Conservation (phyloP, 2,113 vertebrate species). For the Sinocyclocheilus maitianheensis region DNA sequence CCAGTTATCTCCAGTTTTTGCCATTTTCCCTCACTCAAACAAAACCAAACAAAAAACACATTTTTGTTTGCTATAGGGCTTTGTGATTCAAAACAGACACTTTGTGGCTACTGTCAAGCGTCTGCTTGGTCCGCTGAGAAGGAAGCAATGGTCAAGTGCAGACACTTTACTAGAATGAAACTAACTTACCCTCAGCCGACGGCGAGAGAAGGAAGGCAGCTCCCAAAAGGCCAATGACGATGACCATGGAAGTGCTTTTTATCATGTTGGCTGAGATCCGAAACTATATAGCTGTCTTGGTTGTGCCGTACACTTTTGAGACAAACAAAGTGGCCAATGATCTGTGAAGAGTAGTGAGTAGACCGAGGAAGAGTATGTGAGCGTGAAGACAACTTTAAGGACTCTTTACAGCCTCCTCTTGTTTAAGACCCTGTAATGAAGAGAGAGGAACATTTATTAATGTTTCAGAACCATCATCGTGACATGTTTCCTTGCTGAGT, state of each 20-base stretch:
- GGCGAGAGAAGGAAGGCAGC: conserved; percentile 34
- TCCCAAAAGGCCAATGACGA: conserved; percentile 46
- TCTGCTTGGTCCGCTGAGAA: neutral
- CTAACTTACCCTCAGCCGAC: conserved; percentile 52
- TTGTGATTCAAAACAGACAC: conserved; percentile 27
- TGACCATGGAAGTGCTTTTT: conserved; percentile 13
- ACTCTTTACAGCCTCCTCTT: conserved; percentile 49
- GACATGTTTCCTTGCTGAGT: neutral
- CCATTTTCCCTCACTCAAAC: conserved; percentile 4
- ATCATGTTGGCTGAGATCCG: conserved; percentile 26
- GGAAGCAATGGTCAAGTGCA: conserved; percentile 4
- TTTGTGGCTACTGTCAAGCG: neutral
- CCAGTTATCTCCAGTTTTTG: neutral
- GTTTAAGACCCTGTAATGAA: conserved; percentile 50
- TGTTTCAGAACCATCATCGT: neutral
- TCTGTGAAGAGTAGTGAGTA: neutral
- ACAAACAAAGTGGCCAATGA: neutral
- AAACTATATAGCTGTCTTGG: neutral
- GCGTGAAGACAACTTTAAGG: conserved; percentile 6
- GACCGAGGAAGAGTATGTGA: neutral
- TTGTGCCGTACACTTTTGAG: neutral
- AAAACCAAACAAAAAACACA: conserved; percentile 31
- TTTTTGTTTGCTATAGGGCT: neutral
- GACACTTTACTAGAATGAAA: neutral
- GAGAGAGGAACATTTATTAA: conserved; percentile 26